A percentile compares a stretch with the other conserved stretches of the same genome.
These are phyloP conservation scores for Manacus vitellinus DNA, from an alignment of 2,113 vertebrate genomes.

Conservation along the genomic window DNA sequence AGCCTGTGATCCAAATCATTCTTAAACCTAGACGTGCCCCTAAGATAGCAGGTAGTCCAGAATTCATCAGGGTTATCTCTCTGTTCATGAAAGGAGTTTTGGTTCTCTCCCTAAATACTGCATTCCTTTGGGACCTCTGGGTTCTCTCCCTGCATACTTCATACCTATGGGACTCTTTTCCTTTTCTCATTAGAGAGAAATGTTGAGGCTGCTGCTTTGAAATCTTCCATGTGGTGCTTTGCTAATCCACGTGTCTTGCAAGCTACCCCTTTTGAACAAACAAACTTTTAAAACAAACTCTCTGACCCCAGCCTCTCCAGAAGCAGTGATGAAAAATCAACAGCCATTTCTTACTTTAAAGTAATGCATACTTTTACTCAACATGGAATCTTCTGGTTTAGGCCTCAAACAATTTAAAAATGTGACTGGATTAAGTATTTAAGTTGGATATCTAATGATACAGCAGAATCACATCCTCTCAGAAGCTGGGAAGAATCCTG, in stretches of 20 bases:
- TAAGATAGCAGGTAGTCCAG: slow-evolving; percentile 34
- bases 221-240: neutral
- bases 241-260: neutral
- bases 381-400: neutral
- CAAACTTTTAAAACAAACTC: neutral
- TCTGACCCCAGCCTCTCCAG: neutral
- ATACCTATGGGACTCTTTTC: neutral
- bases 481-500: neutral
- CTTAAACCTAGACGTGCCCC: neutral
- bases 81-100: neutral
- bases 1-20: slow-evolving; percentile 32
- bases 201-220: slow-evolving; percentile 1
- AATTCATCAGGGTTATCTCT: neutral
- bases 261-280: slow-evolving; percentile 12
- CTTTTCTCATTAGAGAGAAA: neutral
- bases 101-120: neutral
- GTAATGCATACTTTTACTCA: neutral
- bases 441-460: neutral
- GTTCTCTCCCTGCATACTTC: neutral
- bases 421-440: neutral
- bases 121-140: neutral
- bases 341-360: neutral
- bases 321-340: neutral
- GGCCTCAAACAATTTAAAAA: neutral
- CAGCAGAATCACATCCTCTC: neutral